Percentiles rank a stretch among this genome's conserved stretches.
Evolutionary conservation across 2,888 invertebrate species (phyloP).

Genomic region (Protonemura montana): DNA sequence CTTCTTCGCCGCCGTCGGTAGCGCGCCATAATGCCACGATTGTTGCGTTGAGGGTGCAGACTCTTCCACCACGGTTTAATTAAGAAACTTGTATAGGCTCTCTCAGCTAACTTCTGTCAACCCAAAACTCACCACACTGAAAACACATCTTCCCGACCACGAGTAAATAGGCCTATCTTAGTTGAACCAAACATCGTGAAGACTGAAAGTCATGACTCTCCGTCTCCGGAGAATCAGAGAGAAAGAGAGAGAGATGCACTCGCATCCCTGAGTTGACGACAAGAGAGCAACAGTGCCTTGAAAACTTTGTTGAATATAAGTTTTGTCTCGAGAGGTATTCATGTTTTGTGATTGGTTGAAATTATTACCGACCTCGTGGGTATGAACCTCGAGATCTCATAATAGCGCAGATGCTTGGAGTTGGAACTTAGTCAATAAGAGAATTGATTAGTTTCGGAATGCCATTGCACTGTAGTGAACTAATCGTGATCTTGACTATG

Average conservation of each 20-base stretch:
- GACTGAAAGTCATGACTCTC: constrained; percentile 16
- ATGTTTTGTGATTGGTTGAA: constrained; percentile 17
- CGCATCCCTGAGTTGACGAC: constrained; percentile 5
- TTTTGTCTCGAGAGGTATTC: constrained; percentile 34
- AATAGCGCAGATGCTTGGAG: not conserved
- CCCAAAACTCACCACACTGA: constrained; percentile 25
- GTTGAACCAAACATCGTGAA: constrained; percentile 24
- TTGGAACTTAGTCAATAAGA: constrained; percentile 12
- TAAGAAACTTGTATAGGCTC: constrained; percentile 38
- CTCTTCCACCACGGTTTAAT: constrained; percentile 34
- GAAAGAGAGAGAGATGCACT: constrained; percentile 14
- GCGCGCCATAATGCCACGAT: constrained; percentile 24
- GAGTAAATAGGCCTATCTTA: constrained; percentile 32
- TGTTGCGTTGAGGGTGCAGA: constrained; percentile 30
- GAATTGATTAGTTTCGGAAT: constrained; percentile 23
- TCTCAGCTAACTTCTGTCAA: constrained; percentile 35
- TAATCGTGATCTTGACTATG: not conserved
- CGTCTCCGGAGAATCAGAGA: not conserved
- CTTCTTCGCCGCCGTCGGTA: not conserved
- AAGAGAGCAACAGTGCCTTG: constrained; percentile 33
- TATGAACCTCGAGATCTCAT: not conserved
- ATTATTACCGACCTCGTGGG: not conserved
- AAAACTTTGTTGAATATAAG: constrained; percentile 27
- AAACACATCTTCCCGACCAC: constrained; percentile 15
- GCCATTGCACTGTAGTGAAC: not conserved